Conservation (phyloP, 2,797 vertebrate species). For the Tachyglossus aculeatus region DNA sequence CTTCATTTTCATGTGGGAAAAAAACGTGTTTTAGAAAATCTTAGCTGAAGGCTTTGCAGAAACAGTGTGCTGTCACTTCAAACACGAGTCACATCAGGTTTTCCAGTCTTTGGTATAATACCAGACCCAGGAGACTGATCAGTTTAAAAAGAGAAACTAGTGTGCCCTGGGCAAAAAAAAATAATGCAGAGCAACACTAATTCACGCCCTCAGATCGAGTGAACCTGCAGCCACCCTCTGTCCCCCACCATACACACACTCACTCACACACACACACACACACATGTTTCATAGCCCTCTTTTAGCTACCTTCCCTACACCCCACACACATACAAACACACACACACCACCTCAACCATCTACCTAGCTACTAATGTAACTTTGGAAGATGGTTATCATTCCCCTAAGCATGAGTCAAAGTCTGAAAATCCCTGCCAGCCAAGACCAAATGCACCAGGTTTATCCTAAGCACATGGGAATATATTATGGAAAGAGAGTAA, state of each 20-base stretch:
- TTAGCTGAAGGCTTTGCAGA: constrained; percentile 44
- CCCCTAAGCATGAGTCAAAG: constrained; percentile 20
- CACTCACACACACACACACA: background rate
- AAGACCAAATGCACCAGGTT: constrained; percentile 5
- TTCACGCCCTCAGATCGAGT: constrained; percentile 44
- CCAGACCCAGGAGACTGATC: constrained; percentile 35
- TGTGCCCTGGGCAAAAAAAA: constrained; percentile 35
- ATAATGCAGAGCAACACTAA: constrained; percentile 48
- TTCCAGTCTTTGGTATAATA: constrained; percentile 37
- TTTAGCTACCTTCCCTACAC: background rate
- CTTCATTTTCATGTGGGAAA: constrained; percentile 24
- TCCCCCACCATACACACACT: too few species aligned
- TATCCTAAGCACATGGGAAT: background rate
- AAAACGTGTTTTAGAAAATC: constrained; percentile 41
- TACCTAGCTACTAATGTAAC: background rate
- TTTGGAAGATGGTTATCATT: constrained; percentile 24
- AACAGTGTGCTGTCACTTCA: constrained; percentile 36
- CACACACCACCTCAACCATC: background rate
- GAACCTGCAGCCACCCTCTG: background rate
- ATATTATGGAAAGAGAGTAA: background rate
- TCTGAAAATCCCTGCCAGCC: constrained; percentile 15
- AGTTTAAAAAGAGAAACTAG: constrained; percentile 58
- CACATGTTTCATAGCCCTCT: background rate
- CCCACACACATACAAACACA: background rate
- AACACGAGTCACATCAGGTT: constrained; percentile 50